Conservation (phyloP, 2,888 invertebrate species). For the Malthinus seriepunctatus region DNA sequence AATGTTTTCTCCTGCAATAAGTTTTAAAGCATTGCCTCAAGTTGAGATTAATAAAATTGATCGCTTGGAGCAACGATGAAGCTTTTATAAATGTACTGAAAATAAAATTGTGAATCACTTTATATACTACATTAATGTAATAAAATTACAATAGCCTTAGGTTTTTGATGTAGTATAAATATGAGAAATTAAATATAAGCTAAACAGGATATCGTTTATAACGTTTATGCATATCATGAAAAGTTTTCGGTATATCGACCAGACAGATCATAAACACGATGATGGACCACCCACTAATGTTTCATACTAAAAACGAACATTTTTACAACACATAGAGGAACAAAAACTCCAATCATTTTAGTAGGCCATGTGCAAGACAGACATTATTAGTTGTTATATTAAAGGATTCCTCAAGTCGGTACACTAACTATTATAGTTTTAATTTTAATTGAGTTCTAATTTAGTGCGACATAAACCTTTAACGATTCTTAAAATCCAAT, state of each 20-base stretch:
- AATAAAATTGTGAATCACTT: too few species aligned
- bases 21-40: too few species aligned
- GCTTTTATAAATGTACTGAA: too few species aligned
- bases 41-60: too few species aligned
- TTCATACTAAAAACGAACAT: constrained; percentile 32
- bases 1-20: too few species aligned
- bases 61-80: too few species aligned
- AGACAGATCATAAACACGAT: constrained; percentile 40
- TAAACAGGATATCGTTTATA: constrained; percentile 29
- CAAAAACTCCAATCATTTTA: constrained; percentile 45
- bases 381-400: constrained; percentile 29
- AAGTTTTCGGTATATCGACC: constrained; percentile 24
- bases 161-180: constrained; percentile 6
- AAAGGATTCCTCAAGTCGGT: constrained; percentile 25
- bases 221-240: constrained; percentile 13
- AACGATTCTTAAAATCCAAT: constrained; percentile 21
- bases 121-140: too few species aligned
- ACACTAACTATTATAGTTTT: constrained; percentile 12
- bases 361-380: constrained; percentile 40
- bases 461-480: constrained; percentile 25
- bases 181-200: constrained; percentile 14
- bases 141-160: background rate
- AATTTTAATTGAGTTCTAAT: constrained; percentile 28
- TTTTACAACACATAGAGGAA: constrained; percentile 37
- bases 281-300: constrained; percentile 41